Conservation (phyloP, 2,113 vertebrate genomes). For the Castor canadensis region DNA sequence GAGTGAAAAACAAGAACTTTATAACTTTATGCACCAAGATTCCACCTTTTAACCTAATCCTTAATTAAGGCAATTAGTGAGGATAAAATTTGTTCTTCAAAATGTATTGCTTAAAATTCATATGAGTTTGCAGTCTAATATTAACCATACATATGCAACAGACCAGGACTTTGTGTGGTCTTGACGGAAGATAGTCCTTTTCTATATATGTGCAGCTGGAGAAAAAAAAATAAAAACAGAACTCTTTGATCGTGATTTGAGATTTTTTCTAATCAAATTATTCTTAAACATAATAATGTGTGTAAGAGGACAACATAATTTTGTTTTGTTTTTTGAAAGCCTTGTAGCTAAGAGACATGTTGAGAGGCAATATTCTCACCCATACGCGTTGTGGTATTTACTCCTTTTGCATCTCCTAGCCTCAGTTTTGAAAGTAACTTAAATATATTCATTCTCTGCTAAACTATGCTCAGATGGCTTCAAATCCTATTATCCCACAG, state of each 20-base stretch:
- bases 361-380: background rate
- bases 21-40: background rate
- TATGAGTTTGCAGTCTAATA: background rate
- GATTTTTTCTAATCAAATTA: background rate
- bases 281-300: background rate
- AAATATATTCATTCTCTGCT: background rate
- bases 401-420: background rate
- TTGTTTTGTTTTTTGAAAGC: background rate
- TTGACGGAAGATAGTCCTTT: background rate
- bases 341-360: background rate
- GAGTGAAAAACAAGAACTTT: conserved; percentile 16
- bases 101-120: background rate
- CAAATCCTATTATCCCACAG: background rate
- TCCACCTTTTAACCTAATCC: background rate
- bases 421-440: background rate
- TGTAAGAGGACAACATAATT: background rate
- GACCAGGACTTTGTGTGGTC: background rate
- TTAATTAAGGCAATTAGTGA: background rate
- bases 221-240: background rate
- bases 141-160: background rate
- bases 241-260: background rate
- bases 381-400: background rate
- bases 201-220: background rate
- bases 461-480: background rate
- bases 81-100: background rate